phyloP scores from a whole-genome alignment of 2,797 vertebrate genomes.

The Picus viridis region DNA sequence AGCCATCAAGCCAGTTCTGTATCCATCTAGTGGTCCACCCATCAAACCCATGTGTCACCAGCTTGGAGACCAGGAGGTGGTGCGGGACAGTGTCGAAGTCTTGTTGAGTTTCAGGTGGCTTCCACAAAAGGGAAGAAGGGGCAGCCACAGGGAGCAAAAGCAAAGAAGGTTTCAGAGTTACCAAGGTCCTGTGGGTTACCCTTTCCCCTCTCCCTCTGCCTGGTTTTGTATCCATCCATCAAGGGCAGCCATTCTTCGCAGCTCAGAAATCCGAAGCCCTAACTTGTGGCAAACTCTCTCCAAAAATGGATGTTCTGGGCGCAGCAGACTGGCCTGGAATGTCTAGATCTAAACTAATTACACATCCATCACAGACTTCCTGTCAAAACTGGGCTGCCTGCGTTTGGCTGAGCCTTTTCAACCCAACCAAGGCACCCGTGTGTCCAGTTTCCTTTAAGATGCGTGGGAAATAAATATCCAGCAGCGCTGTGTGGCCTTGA shows the following conservation, averaged over 20 bases:
- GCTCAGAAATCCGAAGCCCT: background rate
- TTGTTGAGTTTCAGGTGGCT: background rate
- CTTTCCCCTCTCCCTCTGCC: background rate
- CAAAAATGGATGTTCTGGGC: slow-evolving; percentile 46
- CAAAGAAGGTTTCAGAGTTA: background rate
- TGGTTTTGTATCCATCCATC: background rate
- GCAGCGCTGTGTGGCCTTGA: background rate
- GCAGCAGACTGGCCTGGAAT: slow-evolving; percentile 28
- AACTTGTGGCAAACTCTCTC: background rate
- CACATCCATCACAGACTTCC: background rate
- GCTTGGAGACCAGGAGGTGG: too few species aligned
- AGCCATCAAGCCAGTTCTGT: too few species aligned
- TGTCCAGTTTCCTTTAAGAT: background rate
- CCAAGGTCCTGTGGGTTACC: background rate
- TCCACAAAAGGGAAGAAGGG: background rate
- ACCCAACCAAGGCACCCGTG: background rate
- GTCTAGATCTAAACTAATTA: slow-evolving; percentile 57
- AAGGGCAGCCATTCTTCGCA: background rate
- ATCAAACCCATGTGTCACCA: too few species aligned
- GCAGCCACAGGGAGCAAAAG: background rate
- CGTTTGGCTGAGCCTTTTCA: background rate
- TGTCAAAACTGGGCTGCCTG: background rate
- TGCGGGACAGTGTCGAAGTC: background rate
- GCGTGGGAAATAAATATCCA: slow-evolving; percentile 11
- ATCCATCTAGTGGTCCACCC: too few species aligned